Percentiles rank a stretch among this genome's conserved stretches.
phyloP scores from a whole-genome alignment of 1,140 invertebrate genomes.

The Calosoma granatense region DNA sequence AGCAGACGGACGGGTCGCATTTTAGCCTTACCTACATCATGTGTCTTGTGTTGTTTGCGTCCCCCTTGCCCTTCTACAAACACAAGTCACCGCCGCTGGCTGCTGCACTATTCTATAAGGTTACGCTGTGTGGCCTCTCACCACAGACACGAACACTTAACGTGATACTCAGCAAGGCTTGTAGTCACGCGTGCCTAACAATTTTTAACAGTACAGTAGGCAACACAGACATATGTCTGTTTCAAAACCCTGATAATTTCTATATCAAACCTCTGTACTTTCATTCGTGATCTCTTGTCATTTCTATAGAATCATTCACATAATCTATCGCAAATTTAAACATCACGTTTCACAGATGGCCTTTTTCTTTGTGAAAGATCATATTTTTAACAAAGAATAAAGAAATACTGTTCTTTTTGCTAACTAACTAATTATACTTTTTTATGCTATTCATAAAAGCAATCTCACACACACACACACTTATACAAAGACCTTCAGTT shows the following conservation, averaged over 20 bases:
- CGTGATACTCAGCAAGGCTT: slow-evolving; percentile 3
- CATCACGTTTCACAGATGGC: background rate
- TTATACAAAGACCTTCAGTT: no score
- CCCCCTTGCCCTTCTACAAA: background rate
- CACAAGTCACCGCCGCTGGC: no score
- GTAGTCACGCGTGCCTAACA: background rate
- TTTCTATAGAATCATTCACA: no score
- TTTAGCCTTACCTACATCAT: background rate
- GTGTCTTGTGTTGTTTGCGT: background rate
- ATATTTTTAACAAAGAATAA: no score
- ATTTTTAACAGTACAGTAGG: background rate
- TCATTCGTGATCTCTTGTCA: background rate
- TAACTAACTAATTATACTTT: no score
- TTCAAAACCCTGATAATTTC: background rate
- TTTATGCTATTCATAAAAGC: no score
- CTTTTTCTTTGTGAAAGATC: no score
- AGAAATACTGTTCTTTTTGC: no score
- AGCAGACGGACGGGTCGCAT: background rate
- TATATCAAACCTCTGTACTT: background rate
- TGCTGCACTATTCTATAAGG: no score
- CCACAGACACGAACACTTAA: slow-evolving; percentile 1
- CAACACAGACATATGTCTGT: background rate
- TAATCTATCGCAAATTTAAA: no score
- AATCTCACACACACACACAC: no score
- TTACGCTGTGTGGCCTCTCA: background rate